A percentile compares a stretch with the other conserved stretches of the same genome.
Conservation (phyloP, 2,888 invertebrate genomes). For the Euzetes globulus region DNA sequence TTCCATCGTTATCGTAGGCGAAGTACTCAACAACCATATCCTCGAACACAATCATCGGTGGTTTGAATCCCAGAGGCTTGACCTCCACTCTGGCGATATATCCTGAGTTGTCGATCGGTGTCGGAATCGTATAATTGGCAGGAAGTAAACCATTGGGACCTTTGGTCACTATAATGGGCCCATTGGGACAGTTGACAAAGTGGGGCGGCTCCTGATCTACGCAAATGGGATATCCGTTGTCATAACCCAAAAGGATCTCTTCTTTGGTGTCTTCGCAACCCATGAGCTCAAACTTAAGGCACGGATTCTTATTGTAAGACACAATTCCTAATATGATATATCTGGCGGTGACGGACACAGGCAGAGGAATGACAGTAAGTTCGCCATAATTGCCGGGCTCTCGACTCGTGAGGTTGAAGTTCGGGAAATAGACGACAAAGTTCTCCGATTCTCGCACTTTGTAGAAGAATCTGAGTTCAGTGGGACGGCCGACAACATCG, state of each 20-base stretch:
- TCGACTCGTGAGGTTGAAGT: slow-evolving; percentile 85
- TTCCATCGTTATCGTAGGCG: slow-evolving; percentile 94
- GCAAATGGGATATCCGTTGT: slow-evolving; percentile 86
- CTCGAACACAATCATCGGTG: slow-evolving; percentile 76
- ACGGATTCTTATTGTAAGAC: slow-evolving; percentile 93
- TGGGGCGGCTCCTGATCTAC: slow-evolving; percentile 93
- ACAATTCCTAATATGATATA: slow-evolving; percentile 91
- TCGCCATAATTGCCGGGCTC: slow-evolving; percentile 89
- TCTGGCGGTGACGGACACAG: slow-evolving; percentile 84
- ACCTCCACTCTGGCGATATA: slow-evolving; percentile 86
- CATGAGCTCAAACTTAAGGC: slow-evolving; percentile 89
- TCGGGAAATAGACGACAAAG: slow-evolving; percentile 93
- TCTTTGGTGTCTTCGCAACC: slow-evolving; percentile 79
- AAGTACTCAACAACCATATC: slow-evolving; percentile 89
- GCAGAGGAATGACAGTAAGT: slow-evolving; percentile 87
- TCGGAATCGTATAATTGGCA: slow-evolving; percentile 86
- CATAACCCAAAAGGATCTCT: slow-evolving; percentile 74
- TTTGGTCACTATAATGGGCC: slow-evolving; percentile 78
- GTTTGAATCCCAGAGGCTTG: slow-evolving; percentile 80
- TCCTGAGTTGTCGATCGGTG: slow-evolving; percentile 90
- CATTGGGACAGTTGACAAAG: slow-evolving; percentile 91
- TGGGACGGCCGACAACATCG: slow-evolving; percentile 88
- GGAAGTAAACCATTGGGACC: slow-evolving; percentile 74
- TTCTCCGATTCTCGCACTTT: slow-evolving; percentile 88
- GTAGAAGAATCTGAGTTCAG: slow-evolving; percentile 93